Evolutionary conservation across 2,113 vertebrate species (phyloP).

Genomic region (Misgurnus anguillicaudatus): DNA sequence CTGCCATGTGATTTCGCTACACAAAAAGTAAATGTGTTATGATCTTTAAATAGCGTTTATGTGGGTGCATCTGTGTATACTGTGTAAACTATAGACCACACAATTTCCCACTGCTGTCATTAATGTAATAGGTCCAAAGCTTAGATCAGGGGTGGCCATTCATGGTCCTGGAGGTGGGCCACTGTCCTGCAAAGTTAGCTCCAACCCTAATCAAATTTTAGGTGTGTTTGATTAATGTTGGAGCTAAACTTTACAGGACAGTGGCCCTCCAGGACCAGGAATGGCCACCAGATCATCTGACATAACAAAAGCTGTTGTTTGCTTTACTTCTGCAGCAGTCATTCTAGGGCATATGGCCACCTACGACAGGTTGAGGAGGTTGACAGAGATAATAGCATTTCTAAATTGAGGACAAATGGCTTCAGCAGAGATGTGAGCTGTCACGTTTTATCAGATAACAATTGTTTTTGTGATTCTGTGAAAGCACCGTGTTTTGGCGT

Average conservation of each 20-base stretch:
- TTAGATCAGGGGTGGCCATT: not conserved
- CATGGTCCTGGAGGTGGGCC: no score
- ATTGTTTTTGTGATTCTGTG: not conserved
- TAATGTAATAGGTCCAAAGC: slow-evolving; percentile 35
- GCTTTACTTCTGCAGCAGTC: slow-evolving; percentile 11
- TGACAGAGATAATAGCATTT: slow-evolving; percentile 37
- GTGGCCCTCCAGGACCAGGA: no score
- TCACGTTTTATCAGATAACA: not conserved
- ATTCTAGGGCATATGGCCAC: not conserved
- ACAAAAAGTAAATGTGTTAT: not conserved
- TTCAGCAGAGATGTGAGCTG: slow-evolving; percentile 9
- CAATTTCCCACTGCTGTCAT: not conserved
- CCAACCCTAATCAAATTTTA: no score
- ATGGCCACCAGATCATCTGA: not conserved
- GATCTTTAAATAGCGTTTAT: not conserved
- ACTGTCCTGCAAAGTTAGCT: no score
- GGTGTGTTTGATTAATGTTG: no score
- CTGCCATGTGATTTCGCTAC: no score
- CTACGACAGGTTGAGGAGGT: slow-evolving; percentile 12
- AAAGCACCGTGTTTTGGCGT: not conserved
- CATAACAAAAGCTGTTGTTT: slow-evolving; percentile 16
- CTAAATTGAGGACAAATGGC: slow-evolving; percentile 29
- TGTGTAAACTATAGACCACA: not conserved
- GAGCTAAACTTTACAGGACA: no score
- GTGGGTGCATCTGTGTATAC: slow-evolving; percentile 15